Evolutionary conservation across 2,113 vertebrate species (phyloP).

Genomic region (Gallinago undulata): DNA sequence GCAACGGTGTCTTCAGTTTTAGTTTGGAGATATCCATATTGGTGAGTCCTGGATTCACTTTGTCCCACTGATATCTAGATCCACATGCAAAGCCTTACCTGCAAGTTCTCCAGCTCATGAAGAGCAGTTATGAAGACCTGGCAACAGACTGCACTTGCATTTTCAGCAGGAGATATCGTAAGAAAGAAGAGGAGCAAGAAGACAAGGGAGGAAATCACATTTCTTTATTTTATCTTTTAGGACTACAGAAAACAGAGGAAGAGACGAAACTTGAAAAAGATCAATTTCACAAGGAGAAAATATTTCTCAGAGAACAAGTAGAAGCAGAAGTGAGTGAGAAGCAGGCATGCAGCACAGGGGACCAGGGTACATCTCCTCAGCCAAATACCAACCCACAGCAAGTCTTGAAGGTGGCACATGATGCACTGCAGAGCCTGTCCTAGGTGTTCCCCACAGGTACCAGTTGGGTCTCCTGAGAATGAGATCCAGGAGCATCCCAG

Average conservation of each 20-base stretch:
- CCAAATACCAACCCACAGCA: background rate
- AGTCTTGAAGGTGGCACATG: background rate
- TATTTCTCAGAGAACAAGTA: background rate
- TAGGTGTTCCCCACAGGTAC: background rate
- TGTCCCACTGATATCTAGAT: background rate
- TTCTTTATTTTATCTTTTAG: background rate
- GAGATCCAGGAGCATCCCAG: background rate
- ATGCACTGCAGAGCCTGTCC: background rate
- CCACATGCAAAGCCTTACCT: fast-evolving
- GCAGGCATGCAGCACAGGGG: background rate
- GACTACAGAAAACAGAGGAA: background rate
- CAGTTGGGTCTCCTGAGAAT: background rate
- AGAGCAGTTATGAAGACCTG: background rate
- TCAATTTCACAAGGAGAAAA: background rate
- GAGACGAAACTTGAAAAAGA: background rate
- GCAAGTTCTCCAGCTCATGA: background rate
- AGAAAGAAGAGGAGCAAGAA: background rate
- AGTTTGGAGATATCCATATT: background rate
- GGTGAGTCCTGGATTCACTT: background rate
- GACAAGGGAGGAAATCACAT: background rate
- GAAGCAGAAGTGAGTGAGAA: background rate
- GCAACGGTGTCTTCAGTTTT: background rate
- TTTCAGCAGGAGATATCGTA: background rate
- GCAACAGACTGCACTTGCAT: background rate
- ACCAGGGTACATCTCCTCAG: background rate